Base-by-base conservation (phyloP, 1,140 invertebrate species). In the Conus ventricosus region DNA sequence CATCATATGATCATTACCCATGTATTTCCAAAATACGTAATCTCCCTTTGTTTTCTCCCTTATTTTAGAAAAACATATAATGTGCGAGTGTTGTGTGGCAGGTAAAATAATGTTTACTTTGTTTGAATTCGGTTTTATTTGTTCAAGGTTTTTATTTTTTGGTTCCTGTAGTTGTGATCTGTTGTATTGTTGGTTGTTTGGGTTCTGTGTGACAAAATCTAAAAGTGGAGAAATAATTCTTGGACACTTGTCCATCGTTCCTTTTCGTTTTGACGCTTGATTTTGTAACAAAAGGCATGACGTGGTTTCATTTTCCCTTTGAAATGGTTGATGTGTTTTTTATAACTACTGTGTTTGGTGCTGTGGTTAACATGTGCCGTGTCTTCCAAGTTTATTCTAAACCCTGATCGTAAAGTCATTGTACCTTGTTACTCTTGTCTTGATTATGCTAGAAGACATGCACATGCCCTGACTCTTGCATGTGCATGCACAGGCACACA, bases 201-300 rank as follows among this genome's bases (percentile, higher is more conserved):
- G 60, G 60, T 63, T 63, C 11, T 63, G 60, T 63, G 10, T 63
- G 17, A 63, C 60, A 63, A 13, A 63, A 13, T 63, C 10, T 63
- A 13, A 63, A 20, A 63, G 10, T 63, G 17, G 17, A 11, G 11
- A 71, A 13, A 71, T 71, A 71, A 71, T 71, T 71, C 23, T 71
- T 71, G 67, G 11, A 17, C 20, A n/a, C 23, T 71, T 71, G 11
- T 71, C 6, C 20, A 17, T 0, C 4, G 7, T 23, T 23, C 20
- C 0, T 71, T 20, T 71, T 71, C 13, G 6, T 71, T 71, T 71
- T 71, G 67, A 17, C 10, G 67, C 6, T 71, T 20, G 67, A 71
- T 71, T 71, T 71, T 71, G 20, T 71, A 71, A 71, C 67, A 71
- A 71, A 71, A 23, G 67, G 67, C 67, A 71, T 71, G 67, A 71